A percentile compares a stretch with the other conserved stretches of the same genome.
phyloP scores from a whole-genome alignment of 2,113 vertebrate species.

The Elachura formosa region DNA sequence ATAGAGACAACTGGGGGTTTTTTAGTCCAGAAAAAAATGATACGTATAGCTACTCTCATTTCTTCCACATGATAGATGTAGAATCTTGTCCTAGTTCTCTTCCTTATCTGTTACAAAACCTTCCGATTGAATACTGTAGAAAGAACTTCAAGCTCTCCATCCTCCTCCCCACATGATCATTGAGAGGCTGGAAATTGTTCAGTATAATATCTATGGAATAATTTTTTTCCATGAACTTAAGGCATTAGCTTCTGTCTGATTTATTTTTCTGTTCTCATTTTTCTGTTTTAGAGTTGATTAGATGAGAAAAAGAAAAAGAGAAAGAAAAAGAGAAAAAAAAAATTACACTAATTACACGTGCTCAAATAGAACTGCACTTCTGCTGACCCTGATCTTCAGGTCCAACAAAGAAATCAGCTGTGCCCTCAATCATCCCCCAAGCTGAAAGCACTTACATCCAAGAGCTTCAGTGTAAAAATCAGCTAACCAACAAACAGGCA shows the following conservation, averaged over 20 bases:
- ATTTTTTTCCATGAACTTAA: background rate
- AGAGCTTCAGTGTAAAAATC: background rate
- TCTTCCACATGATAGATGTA: background rate
- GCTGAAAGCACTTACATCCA: background rate
- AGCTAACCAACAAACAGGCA: background rate
- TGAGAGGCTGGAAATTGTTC: background rate
- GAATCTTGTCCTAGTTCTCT: background rate
- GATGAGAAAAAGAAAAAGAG: background rate
- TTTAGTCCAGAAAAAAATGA: background rate
- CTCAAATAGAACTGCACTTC: background rate
- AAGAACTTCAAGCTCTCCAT: background rate
- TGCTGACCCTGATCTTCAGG: background rate
- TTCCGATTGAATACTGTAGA: background rate
- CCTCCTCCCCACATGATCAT: accelerated
- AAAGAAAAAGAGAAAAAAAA: too few species aligned
- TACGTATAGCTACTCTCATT: background rate
- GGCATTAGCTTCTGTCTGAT: background rate
- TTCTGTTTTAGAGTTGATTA: background rate
- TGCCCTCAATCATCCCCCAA: background rate
- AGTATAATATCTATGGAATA: background rate
- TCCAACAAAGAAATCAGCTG: background rate
- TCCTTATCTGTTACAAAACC: background rate
- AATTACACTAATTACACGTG: background rate
- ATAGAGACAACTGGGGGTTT: accelerated
- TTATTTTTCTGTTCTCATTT: background rate